A percentile compares a stretch with the other conserved stretches of the same genome.
Evolutionary conservation across 2,797 vertebrate species (phyloP).

Genomic region (Alauda arvensis): DNA sequence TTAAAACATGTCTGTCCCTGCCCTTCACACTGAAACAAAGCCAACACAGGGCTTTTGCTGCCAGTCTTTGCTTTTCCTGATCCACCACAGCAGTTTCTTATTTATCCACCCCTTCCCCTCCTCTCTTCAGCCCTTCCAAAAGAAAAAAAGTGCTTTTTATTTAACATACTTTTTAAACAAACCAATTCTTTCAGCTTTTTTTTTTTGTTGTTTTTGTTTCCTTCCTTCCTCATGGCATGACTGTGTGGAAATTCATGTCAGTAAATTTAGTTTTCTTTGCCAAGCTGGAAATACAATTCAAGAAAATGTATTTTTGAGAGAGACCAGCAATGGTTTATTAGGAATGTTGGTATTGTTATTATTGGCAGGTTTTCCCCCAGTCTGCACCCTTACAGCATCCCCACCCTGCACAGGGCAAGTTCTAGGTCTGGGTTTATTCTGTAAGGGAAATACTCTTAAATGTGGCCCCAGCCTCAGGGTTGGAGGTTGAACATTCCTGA

Average conservation of each 20-base stretch:
- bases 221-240: not conserved
- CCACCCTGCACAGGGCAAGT: not conserved
- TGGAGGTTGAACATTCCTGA: not conserved
- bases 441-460: not conserved
- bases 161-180: conserved; percentile 42
- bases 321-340: not conserved
- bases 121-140: not conserved
- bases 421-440: not conserved
- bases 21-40: not conserved
- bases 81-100: conserved; percentile 6
- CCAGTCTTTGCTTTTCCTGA: not conserved
- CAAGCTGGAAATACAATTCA: conserved; percentile 12
- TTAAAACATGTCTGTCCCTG: not conserved
- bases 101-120: not conserved
- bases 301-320: conserved; percentile 11
- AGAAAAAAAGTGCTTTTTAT: not conserved
- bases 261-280: not conserved
- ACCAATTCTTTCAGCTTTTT: not conserved
- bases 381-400: not conserved
- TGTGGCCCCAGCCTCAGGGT: not conserved
- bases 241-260: not conserved
- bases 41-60: not conserved
- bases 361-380: not conserved
- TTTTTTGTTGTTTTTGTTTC: not conserved
- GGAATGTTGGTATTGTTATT: not conserved